Percentiles rank a stretch among this genome's conserved stretches.
Evolutionary conservation across 2,888 invertebrate species (phyloP).

Genomic region (Pemphredon lugubris): DNA sequence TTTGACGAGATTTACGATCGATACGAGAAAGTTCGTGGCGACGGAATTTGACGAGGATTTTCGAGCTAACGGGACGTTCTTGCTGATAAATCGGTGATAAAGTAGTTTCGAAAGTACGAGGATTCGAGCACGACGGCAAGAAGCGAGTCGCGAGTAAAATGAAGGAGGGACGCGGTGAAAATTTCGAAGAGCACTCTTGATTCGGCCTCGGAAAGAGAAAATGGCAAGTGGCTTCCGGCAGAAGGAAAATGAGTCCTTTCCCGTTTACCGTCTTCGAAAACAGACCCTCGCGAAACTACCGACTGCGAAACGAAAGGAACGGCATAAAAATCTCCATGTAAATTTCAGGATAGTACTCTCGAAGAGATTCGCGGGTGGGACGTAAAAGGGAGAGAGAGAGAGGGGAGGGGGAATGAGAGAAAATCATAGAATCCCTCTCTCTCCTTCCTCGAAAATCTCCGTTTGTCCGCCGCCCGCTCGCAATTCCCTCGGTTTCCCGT

Average conservation of each 20-base stretch:
- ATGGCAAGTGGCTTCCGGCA: neutral
- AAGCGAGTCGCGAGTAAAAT: too few species aligned
- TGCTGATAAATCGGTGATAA: too few species aligned
- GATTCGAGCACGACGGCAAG: too few species aligned
- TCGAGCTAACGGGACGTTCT: too few species aligned
- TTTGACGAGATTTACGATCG: too few species aligned
- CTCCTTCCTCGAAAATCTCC: slow-evolving; percentile 31
- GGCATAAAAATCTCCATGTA: slow-evolving; percentile 4
- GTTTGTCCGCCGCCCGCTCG: slow-evolving; percentile 1
- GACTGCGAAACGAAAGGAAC: neutral
- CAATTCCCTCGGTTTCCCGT: slow-evolving; percentile 18
- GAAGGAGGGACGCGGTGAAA: too few species aligned
- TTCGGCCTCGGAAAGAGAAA: too few species aligned
- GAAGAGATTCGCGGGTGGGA: slow-evolving; percentile 3
- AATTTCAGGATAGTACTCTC: slow-evolving; percentile 17
- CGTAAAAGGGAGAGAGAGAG: neutral
- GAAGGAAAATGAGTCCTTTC: neutral
- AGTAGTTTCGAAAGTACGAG: too few species aligned
- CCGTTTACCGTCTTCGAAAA: neutral
- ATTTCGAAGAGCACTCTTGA: too few species aligned
- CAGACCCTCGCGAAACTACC: slow-evolving; percentile 3
- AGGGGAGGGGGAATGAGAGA: slow-evolving; percentile 1
- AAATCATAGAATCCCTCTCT: too few species aligned
- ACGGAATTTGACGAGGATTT: too few species aligned
- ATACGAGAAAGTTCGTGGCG: too few species aligned